Base-by-base conservation (phyloP, 2,113 vertebrate species). In the Ageneiosus marmoratus region DNA sequence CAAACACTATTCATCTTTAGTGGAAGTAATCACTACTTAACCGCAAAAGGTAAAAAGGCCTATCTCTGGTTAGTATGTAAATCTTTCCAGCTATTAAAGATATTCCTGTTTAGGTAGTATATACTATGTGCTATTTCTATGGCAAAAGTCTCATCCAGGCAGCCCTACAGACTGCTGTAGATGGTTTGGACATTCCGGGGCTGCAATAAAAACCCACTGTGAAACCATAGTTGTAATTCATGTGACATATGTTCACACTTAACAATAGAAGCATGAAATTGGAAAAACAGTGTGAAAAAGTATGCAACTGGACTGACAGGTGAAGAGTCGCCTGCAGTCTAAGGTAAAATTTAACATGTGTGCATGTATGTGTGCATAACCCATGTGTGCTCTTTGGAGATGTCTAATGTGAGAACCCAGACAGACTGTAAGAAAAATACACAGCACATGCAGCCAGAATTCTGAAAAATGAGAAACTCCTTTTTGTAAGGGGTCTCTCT, bases 401-500 rank as follows among this genome's bases (percentile, higher is more conserved):
- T 34, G 83, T 92, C 85, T 88, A 89, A 84, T 87, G 83, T 24
- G 20, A 90, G 77, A 88, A 87, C 87, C 91, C 90, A 80, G 83
- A 82, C 85, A 91, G 86, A 76, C 46, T 88, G 79, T 93, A 94
- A 95, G 88, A 82, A 93, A 95, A 95, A 95, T 92, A 93, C 78
- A 93, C 88, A 94, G 83, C 88, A 90, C 89, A 89, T 92, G 77
- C 85, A 79, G 86, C 58, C 92, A 92, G 89, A 93, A 91, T 88
- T 34, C 56, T 82, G 72, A 83, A 24, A 51, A 77, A 76, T 63
- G 46, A 53, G 55, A 63, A 29, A 62, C 37, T 41, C 37, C 22
- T n/a, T 70, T 70, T 37, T n/a, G 22, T 46, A 13, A 6, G 4
- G 27, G 1, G 4, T 15, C n/a, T n/a, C n/a, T n/a, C n/a, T n/a